Conservation (phyloP, 1,140 invertebrate species). For the Dreissena rostriformis region DNA sequence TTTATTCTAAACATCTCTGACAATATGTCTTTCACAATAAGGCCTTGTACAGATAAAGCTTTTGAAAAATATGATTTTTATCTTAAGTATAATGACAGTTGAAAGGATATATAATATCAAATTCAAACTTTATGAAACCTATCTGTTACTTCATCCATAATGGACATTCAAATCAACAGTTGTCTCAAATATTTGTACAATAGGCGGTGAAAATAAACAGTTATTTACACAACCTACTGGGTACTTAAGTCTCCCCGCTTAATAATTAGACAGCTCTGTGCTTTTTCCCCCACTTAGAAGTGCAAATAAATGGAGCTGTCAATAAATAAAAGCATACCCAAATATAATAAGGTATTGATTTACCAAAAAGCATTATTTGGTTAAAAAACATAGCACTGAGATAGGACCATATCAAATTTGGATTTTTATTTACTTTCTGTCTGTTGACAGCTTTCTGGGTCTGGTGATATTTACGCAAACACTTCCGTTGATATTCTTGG, state of each 20-base stretch:
- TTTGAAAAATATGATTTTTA: too few species aligned
- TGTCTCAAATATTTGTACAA: conserved; percentile 32
- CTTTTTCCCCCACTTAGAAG: conserved; percentile 27
- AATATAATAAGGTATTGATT: conserved; percentile 35
- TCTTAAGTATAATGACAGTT: too few species aligned
- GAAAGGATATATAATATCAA: too few species aligned
- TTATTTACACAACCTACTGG: conserved; percentile 56
- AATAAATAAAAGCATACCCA: conserved; percentile 46
- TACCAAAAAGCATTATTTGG: conserved; percentile 55
- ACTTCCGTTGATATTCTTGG: conserved; percentile 5
- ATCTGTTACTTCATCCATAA: too few species aligned
- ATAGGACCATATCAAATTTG: conserved; percentile 54
- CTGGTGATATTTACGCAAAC: conserved; percentile 28
- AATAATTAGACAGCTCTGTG: conserved; percentile 40
- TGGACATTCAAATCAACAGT: too few species aligned
- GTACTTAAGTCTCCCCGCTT: conserved; percentile 1
- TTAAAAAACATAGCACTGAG: conserved; percentile 47
- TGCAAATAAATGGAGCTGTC: conserved; percentile 42
- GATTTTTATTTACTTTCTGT: conserved; percentile 51
- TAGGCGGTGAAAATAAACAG: conserved; percentile 51
- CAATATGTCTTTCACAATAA: too few species aligned
- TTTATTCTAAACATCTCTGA: too few species aligned
- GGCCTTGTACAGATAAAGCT: too few species aligned
- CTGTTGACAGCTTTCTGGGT: not conserved
- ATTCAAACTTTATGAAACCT: too few species aligned